phyloP scores from a whole-genome alignment of 2,113 vertebrate species.

The Panurus biarmicus region DNA sequence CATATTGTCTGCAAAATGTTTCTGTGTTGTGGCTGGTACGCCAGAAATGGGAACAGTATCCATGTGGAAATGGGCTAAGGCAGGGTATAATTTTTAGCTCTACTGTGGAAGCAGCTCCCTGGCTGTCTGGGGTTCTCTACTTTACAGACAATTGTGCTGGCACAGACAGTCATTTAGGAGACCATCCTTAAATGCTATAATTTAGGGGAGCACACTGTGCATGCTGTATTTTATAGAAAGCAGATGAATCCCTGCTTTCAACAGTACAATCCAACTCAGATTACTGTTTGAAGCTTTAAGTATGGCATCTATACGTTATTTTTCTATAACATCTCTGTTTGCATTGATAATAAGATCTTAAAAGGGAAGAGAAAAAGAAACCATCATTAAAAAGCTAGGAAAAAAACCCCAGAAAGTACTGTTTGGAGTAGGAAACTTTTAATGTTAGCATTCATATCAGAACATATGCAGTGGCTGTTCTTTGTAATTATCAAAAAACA shows the following conservation, averaged over 20 bases:
- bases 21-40: background rate
- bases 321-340: background rate
- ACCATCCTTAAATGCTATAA: background rate
- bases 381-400: background rate
- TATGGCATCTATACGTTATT: background rate
- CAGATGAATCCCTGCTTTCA: background rate
- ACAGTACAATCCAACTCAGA: background rate
- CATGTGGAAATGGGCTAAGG: background rate
- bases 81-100: background rate
- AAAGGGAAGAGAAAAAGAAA: background rate
- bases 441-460: background rate
- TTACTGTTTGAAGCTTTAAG: background rate
- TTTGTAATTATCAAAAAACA: slow-evolving; percentile 16
- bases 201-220: background rate
- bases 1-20: background rate
- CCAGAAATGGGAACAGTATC: background rate
- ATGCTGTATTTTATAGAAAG: background rate
- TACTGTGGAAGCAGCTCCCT: background rate
- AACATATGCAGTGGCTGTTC: background rate
- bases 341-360: background rate
- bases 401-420: background rate
- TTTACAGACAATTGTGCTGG: background rate
- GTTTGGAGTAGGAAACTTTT: background rate
- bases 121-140: background rate
- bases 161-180: background rate